Evolutionary conservation across 2,888 invertebrate genomes (phyloP), one percentile per base, ranked within the genome.

Genomic region (Stomorhina lunata): DNA sequence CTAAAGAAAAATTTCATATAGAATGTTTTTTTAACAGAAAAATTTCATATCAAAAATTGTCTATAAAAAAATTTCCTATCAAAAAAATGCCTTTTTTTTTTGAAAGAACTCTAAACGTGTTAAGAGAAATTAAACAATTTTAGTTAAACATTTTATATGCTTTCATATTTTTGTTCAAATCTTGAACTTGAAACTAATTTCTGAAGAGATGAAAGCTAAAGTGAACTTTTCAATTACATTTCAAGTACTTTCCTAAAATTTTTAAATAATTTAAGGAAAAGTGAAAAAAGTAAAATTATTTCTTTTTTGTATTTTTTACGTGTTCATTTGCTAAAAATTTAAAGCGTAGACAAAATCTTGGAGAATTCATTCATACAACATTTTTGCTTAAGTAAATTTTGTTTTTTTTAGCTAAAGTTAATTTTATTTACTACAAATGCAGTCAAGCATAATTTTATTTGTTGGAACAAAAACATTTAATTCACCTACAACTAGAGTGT

Each of bases 401-500:
- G 43, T 1, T n/a, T 72, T 25, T 50, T 72, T 61, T 34, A n/a
- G 50, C n/a, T 12, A 40, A 15, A n/a, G n/a, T n/a, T n/a, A n/a
- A 15, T 20, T 57, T 15, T 37, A 57, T 65, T 45, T 45, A n/a
- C 66, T 53, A 45, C 43, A 61, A 77, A 43, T 68, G 77, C 81
- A 81, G 71, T 81, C 81, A 68, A 77, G 81, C 81, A 77, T 81
- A 59, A 55, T 75, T 80, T 45, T 25, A 57, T 59, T 53, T 63
- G 5, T 9, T 29, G n/a, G n/a, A n/a, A n/a, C n/a, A n/a, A n/a
- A n/a, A n/a, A n/a, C n/a, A 32, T 34, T 50, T 53, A 12, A 22
- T 40, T 17, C 20, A 59, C 53, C 45, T 45, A 53, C 68, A 59
- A 53, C 72, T 34, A 77, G 61, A 68, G 76, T 81, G 81, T 77